These are phyloP conservation scores for Lagorchestes hirsutus DNA, from an alignment of 2,797 vertebrate species.

Conservation along the genomic window DNA sequence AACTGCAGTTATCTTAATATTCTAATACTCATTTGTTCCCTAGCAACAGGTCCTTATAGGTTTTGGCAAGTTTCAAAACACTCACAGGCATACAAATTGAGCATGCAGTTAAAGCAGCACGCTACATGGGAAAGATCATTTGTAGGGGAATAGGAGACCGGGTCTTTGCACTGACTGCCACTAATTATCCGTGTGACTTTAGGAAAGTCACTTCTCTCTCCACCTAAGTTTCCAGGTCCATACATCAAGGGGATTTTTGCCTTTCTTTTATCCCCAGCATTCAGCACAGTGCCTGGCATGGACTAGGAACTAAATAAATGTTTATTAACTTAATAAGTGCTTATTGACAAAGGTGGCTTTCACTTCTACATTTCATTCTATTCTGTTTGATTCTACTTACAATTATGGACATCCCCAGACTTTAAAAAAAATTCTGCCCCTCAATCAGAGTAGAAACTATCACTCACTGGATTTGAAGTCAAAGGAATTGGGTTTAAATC, in stretches of 20 bases:
- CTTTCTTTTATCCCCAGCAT: background rate
- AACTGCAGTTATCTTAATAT: constrained; percentile 38
- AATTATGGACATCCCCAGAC: background rate
- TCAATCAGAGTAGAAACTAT: background rate
- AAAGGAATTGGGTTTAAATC: background rate
- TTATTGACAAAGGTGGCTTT: background rate
- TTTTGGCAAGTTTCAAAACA: background rate
- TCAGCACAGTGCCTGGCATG: background rate
- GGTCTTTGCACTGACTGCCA: background rate
- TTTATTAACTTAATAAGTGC: background rate
- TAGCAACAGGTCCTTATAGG: constrained; percentile 26
- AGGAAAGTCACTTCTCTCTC: background rate
- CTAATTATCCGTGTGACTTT: background rate
- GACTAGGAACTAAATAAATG: background rate
- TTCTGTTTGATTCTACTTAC: background rate
- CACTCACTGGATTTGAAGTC: background rate
- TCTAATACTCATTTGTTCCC: constrained; percentile 40
- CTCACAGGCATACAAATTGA: constrained; percentile 12
- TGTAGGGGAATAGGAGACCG: background rate
- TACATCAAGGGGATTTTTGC: background rate
- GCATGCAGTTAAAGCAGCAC: background rate
- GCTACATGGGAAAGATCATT: background rate
- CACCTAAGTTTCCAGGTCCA: background rate
- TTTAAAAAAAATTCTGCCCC: background rate
- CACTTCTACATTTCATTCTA: background rate